phyloP scores from a whole-genome alignment of 2,113 vertebrate genomes.

The Holacanthus passer region DNA sequence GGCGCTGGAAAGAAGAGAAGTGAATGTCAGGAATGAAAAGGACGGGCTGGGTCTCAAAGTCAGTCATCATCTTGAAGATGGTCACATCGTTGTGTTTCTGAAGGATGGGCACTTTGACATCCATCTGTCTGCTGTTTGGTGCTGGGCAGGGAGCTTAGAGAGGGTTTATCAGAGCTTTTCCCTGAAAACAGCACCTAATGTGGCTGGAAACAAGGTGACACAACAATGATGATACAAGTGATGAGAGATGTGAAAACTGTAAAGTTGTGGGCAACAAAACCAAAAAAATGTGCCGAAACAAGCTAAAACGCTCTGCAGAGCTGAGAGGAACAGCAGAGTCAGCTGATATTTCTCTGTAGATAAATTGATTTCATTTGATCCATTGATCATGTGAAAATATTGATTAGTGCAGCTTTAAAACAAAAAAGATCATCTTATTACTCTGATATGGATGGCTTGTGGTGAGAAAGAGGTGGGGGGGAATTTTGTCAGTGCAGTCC shows the following conservation, averaged over 20 bases:
- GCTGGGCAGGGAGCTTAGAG: not conserved
- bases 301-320: not conserved
- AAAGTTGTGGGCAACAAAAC: too few species aligned
- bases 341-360: not conserved
- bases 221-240: not conserved
- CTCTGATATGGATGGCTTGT: not conserved
- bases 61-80: slow-evolving; percentile 92
- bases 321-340: too few species aligned
- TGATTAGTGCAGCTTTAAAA: not conserved
- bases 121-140: slow-evolving; percentile 81
- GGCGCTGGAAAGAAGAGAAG: slow-evolving; percentile 94
- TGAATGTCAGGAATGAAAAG: slow-evolving; percentile 98
- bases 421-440: not conserved
- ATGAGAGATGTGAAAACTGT: too few species aligned
- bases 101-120: slow-evolving; percentile 91
- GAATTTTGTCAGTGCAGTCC: not conserved
- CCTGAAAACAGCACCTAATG: not conserved
- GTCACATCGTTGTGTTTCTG: slow-evolving; percentile 95
- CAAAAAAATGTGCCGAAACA: not conserved
- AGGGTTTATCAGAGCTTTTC: not conserved
- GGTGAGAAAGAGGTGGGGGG: not conserved
- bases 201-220: not conserved
- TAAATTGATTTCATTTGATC: not conserved
- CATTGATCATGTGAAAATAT: not conserved
- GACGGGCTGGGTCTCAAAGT: slow-evolving; percentile 95